These are phyloP conservation scores for Acipenser oxyrinchus DNA, from an alignment of 2,797 vertebrate species.

Conservation along the genomic window DNA sequence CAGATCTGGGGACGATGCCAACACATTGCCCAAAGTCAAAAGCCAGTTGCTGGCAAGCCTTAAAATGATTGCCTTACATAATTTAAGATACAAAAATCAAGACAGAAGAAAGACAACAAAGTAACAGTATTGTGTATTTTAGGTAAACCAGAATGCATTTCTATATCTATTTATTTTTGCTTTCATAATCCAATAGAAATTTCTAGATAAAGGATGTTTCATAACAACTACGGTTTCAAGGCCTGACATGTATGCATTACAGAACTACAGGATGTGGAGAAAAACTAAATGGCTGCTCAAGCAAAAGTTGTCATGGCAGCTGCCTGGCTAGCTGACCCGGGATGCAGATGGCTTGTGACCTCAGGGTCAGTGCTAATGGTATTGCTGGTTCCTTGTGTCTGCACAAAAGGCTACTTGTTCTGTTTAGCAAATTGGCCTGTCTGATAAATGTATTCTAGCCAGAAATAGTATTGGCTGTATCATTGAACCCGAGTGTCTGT, in stretches of 20 bases:
- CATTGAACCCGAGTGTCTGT: constrained; percentile 47
- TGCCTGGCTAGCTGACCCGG: constrained; percentile 13
- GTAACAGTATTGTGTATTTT: no score
- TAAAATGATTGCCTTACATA: no score
- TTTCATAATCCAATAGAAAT: no score
- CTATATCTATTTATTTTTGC: no score
- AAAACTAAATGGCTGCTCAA: constrained; percentile 9
- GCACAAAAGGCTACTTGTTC: constrained; percentile 18
- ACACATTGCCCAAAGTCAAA: no score
- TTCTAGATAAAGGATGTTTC: constrained; percentile 3
- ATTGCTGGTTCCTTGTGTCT: constrained; percentile 39
- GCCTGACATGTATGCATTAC: no score
- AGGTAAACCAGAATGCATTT: no score
- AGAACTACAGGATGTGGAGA: no score
- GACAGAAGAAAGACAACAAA: no score
- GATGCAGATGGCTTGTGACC: constrained; percentile 36
- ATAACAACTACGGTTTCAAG: constrained; percentile 17
- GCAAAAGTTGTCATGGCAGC: constrained; percentile 28
- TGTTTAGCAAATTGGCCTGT: background rate
- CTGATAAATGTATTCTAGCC: background rate
- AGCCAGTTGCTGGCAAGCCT: no score
- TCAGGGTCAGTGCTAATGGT: constrained; percentile 33
- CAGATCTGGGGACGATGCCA: no score
- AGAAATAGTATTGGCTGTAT: constrained; percentile 37
- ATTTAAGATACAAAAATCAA: no score